These are phyloP conservation scores for Ptiloglossa arizonensis DNA, from an alignment of 1,140 invertebrate genomes.

Conservation along the genomic window DNA sequence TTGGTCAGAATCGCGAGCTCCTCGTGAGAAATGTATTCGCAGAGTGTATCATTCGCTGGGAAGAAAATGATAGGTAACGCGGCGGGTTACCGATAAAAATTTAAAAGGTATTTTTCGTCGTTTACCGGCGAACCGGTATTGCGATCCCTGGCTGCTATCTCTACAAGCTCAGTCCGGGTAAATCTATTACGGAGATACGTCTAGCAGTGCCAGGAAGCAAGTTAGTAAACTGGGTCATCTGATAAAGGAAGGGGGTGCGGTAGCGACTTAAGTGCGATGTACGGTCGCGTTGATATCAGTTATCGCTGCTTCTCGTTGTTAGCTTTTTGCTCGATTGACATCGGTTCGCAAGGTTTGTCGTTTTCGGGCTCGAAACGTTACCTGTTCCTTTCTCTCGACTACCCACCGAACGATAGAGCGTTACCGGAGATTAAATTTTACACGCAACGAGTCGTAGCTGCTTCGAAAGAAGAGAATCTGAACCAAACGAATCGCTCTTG, in stretches of 20 bases:
- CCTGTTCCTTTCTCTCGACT: neutral
- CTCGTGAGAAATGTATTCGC: too few relatives aligned
- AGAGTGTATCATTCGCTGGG: too few relatives aligned
- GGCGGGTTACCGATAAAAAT: too few relatives aligned
- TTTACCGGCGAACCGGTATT: too few relatives aligned
- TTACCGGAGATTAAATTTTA: too few relatives aligned
- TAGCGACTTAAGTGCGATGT: conserved; percentile 46
- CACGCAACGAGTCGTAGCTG: too few relatives aligned
- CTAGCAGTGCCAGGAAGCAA: conserved; percentile 54
- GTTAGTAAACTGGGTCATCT: conserved; percentile 70
- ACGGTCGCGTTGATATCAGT: conserved; percentile 57
- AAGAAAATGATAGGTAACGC: too few relatives aligned
- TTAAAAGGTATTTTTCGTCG: too few relatives aligned
- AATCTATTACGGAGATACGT: conserved; percentile 68
- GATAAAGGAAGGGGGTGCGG: conserved; percentile 61
- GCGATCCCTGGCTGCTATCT: conserved; percentile 47
- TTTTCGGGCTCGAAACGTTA: neutral
- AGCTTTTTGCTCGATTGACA: conserved; percentile 38
- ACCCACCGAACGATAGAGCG: too few relatives aligned
- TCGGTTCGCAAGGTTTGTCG: neutral
- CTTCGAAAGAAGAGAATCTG: too few relatives aligned
- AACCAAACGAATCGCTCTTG: too few relatives aligned
- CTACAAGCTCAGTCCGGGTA: conserved; percentile 52
- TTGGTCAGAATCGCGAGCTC: too few relatives aligned
- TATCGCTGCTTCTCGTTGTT: conserved; percentile 49